These are phyloP conservation scores for Pteropus rufus DNA, from an alignment of 2,797 vertebrate species.

Conservation along the genomic window DNA sequence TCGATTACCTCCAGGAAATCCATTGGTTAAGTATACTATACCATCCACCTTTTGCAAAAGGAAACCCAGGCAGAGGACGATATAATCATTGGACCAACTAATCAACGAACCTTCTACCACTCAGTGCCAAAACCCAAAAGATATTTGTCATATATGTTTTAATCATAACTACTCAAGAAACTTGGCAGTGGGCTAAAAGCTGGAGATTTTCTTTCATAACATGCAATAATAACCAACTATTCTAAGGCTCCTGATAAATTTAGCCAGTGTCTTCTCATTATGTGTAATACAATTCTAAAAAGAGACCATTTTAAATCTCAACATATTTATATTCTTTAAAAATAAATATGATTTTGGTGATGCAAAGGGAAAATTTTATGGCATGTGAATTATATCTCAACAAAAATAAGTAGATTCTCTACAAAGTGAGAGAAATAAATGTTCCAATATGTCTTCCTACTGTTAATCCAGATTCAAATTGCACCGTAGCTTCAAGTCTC, in stretches of 20 bases:
- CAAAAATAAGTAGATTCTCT: not conserved
- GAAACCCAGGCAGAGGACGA: conserved; percentile 23
- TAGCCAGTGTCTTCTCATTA: not conserved
- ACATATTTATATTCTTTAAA: not conserved
- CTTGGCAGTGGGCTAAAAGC: not conserved
- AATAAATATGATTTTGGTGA: not conserved
- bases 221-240: not conserved
- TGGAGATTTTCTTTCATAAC: conserved; percentile 29
- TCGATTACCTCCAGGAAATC: conserved; percentile 38
- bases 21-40: not conserved
- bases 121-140: not conserved
- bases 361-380: not conserved
- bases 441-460: not conserved
- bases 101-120: not conserved
- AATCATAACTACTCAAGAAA: conserved; percentile 7
- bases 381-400: not conserved
- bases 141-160: not conserved
- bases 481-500: not conserved
- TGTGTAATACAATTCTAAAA: not conserved
- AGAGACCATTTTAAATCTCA: conserved; percentile 35
- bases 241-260: not conserved
- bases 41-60: conserved; percentile 35
- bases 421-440: not conserved
- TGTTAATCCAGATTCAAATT: conserved; percentile 12
- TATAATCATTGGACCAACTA: not conserved